phyloP scores from a whole-genome alignment of 2,888 invertebrate genomes.

The Crocallis elinguaria region DNA sequence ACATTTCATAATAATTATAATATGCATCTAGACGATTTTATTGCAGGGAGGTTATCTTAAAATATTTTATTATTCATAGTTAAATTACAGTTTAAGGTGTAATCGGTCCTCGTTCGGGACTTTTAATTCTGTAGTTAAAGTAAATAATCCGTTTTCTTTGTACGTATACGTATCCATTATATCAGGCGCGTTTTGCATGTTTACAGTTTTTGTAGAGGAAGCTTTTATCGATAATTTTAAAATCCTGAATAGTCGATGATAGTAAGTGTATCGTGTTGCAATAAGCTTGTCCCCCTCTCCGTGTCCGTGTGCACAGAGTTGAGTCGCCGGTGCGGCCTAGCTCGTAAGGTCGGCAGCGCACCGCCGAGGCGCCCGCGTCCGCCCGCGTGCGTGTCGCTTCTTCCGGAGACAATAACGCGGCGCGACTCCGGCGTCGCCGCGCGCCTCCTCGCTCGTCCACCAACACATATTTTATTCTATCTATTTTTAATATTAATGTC shows the following conservation, averaged over 20 bases:
- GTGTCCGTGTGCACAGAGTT: constrained; percentile 38
- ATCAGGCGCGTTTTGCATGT: constrained; percentile 55
- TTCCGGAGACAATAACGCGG: constrained; percentile 50
- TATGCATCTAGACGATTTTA: constrained; percentile 80
- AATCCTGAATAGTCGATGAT: constrained; percentile 42
- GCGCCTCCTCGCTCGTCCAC: constrained; percentile 80
- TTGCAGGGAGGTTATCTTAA: constrained; percentile 82
- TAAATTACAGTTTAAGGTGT: constrained; percentile 78
- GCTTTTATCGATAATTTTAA: constrained; percentile 55
- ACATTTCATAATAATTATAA: constrained; percentile 80
- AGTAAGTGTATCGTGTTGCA: constrained; percentile 50
- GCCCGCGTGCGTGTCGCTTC: constrained; percentile 22
- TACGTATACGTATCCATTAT: constrained; percentile 43
- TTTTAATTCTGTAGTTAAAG: constrained; percentile 63
- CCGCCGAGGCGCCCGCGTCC: constrained; percentile 22
- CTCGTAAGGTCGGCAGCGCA: constrained; percentile 38
- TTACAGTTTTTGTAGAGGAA: constrained; percentile 58
- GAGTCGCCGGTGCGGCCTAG: constrained; percentile 41
- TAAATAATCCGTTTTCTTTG: constrained; percentile 57
- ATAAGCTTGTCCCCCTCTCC: constrained; percentile 51
- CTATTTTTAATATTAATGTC: constrained; percentile 85
- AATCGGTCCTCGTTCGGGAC: constrained; percentile 70
- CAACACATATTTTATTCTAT: constrained; percentile 83
- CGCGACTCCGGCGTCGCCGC: constrained; percentile 47
- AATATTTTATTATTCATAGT: constrained; percentile 82